Evolutionary conservation across 2,888 invertebrate genomes (phyloP).

Genomic region (Opisthograptis luteolata): DNA sequence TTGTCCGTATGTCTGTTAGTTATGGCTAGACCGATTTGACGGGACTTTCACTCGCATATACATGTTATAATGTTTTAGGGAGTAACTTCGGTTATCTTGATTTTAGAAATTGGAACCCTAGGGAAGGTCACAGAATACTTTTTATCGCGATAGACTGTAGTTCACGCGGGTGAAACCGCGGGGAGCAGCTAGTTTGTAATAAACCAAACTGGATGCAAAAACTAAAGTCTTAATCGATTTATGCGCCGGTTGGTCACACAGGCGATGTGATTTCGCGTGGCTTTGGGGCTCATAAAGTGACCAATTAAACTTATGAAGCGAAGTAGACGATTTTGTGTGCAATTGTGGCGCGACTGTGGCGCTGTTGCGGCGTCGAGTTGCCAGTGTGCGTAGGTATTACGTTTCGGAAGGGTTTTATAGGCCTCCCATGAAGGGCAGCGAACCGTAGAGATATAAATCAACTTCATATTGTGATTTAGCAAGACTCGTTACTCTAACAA

Average conservation of each 20-base stretch:
- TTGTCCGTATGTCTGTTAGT: no score
- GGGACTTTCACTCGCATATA: no score
- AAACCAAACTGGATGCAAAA: background rate
- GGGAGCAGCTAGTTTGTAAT: slow-evolving; percentile 5
- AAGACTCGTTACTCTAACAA: slow-evolving; percentile 87
- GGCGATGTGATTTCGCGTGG: slow-evolving; percentile 40
- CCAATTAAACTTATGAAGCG: slow-evolving; percentile 44
- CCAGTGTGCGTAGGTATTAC: slow-evolving; percentile 26
- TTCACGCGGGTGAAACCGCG: no score
- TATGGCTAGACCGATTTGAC: no score
- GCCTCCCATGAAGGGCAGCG: slow-evolving; percentile 80
- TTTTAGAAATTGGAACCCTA: no score
- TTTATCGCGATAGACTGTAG: no score
- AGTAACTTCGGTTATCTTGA: no score
- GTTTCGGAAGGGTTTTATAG: slow-evolving; percentile 64
- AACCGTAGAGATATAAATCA: slow-evolving; percentile 83
- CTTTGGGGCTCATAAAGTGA: slow-evolving; percentile 42
- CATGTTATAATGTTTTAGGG: no score
- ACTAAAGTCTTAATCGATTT: slow-evolving; percentile 1
- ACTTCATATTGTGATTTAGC: slow-evolving; percentile 85
- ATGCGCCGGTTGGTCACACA: slow-evolving; percentile 27
- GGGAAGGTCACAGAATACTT: no score
- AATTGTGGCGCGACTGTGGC: slow-evolving; percentile 13
- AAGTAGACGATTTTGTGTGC: slow-evolving; percentile 5
- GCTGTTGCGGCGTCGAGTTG: slow-evolving; percentile 4